phyloP scores from a whole-genome alignment of 1,140 invertebrate species.

The Nymphalis io region DNA sequence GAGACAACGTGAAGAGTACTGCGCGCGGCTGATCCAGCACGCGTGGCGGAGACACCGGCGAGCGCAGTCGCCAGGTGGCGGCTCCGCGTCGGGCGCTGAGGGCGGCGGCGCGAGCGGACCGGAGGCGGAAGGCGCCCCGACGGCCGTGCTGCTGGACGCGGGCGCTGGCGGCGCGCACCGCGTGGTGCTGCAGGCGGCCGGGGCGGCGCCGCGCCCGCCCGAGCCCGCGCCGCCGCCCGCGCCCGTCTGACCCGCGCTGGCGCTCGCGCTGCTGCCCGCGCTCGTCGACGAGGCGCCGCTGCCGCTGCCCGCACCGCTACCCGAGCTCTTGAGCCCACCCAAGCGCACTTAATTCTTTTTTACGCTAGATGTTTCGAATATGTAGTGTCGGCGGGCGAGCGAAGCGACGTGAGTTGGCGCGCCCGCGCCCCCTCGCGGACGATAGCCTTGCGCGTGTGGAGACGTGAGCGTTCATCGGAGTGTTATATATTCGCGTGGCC shows the following conservation, averaged over 20 bases:
- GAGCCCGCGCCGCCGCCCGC: conserved; percentile 68
- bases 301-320: conserved; percentile 77
- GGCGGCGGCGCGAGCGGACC: conserved; percentile 44
- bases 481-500: conserved; percentile 73
- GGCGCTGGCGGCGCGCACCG: conserved; percentile 80
- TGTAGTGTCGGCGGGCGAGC: conserved; percentile 60
- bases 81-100: conserved; percentile 45
- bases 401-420: conserved; percentile 49
- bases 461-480: conserved; percentile 68
- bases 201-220: conserved; percentile 79
- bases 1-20: conserved; percentile 97
- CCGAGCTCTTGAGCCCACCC: conserved; percentile 75
- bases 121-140: conserved; percentile 88
- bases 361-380: conserved; percentile 72
- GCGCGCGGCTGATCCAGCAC: conserved; percentile 96
- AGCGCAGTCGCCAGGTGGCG: conserved; percentile 79
- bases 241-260: conserved; percentile 71
- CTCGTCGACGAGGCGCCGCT: conserved; percentile 68
- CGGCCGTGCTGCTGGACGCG: conserved; percentile 56
- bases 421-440: conserved; percentile 55
- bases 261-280: conserved; percentile 76
- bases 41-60: conserved; percentile 94
- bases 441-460: conserved; percentile 59
- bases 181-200: conserved; percentile 93
- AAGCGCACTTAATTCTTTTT: conserved; percentile 76